Evolutionary conservation across 2,113 vertebrate genomes (phyloP), one percentile per base, ranked within the genome.

Genomic region (Oryzias curvinotus): DNA sequence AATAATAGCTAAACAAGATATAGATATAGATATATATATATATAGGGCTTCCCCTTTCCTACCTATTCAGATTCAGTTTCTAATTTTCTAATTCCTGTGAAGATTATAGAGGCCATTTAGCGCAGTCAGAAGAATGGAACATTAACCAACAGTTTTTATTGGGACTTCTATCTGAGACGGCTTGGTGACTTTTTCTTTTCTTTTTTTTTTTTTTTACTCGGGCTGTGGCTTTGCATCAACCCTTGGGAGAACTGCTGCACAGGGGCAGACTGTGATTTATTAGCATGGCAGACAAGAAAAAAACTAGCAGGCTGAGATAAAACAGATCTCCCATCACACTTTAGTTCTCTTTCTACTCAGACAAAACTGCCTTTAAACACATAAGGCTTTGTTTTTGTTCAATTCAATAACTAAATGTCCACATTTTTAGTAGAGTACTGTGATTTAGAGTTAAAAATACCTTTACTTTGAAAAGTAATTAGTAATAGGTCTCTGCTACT

Each of bases 21-120:
- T 23, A 51, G 59, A 47, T 71, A 23, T 71, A 71, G 82, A 85
- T 85, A 75, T 59, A 47, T 71, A 23, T 71, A 71, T 83, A 85
- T 85, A 75, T 52, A 50, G 79, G 73, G 78, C 65, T 83, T 73
- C 76, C 65, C 81, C 71, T 53, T 65, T 73, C 41, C 62, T 81
- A 13, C 81, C 79, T 81, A 90, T 81, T 88, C 82, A 85, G 77
- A 85, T 82, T 75, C 62, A 62, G 26, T 71, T 85, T 83, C 85
- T 82, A 82, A 85, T 78, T 86, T 85, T 77, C 57, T 59, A 73
- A 78, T 82, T 84, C 77, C 67, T 71, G 48, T 82, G 82, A 87
- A 80, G 79, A 75, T 23, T 23, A 23, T 25, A 46, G n/a, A 48
- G 30, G 52, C 69, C 64, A 76, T 73, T 78, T 82, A 76, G 81